Evolutionary conservation across 1,140 invertebrate species (phyloP).

Genomic region (Cyphomyrmex costatus): DNA sequence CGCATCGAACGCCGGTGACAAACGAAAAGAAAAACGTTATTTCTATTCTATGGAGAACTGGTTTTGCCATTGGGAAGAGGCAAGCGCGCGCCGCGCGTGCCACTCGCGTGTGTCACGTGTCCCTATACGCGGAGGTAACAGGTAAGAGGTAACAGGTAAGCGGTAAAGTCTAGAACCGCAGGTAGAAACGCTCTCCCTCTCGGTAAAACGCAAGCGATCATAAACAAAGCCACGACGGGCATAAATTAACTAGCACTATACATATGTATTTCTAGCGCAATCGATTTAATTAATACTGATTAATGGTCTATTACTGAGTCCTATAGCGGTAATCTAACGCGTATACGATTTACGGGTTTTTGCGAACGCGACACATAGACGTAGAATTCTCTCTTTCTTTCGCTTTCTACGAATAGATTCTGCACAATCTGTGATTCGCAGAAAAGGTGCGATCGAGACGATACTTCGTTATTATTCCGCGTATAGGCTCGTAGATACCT

Average conservation of each 20-base stretch:
- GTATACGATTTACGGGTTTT: neutral
- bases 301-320: conserved; percentile 1
- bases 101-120: conserved; percentile 86
- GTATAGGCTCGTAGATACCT: conserved; percentile 46
- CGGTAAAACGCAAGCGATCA: conserved; percentile 27
- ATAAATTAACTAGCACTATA: conserved; percentile 38
- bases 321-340: neutral
- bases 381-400: neutral
- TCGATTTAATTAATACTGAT: conserved; percentile 55
- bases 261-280: conserved; percentile 4
- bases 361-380: neutral
- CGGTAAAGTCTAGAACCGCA: conserved; percentile 66
- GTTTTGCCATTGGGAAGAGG: conserved; percentile 82
- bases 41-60: conserved; percentile 84
- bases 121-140: conserved; percentile 77
- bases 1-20: conserved; percentile 7
- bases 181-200: conserved; percentile 67
- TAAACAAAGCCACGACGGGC: conserved; percentile 25
- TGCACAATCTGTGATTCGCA: conserved; percentile 22
- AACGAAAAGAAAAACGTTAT: conserved; percentile 75
- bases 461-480: conserved; percentile 76
- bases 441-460: conserved; percentile 58
- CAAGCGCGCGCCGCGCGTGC: conserved; percentile 84
- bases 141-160: conserved; percentile 73
- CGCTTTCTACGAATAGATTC: neutral